Percentiles rank a stretch among this genome's conserved stretches.
These are phyloP conservation scores for Dicrurus megarhynchus DNA, from an alignment of 2,113 vertebrate species.

Conservation along the genomic window DNA sequence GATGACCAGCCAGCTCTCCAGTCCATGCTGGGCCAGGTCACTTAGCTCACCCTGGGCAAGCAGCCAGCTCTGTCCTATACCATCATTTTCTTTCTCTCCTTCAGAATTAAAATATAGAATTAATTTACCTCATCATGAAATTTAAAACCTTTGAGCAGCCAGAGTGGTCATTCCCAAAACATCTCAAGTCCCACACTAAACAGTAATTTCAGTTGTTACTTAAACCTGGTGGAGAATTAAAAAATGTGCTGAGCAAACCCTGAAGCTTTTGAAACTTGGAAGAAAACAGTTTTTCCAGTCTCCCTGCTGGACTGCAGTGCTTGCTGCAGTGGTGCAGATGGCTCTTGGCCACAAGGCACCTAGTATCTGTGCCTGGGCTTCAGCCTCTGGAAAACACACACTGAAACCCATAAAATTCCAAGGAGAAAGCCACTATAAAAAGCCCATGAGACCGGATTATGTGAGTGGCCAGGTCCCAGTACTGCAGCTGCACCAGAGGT, in stretches of 20 bases:
- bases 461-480: background rate
- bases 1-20: background rate
- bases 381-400: background rate
- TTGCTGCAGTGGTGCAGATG: background rate
- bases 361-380: background rate
- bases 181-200: background rate
- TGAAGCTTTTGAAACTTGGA: background rate
- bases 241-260: background rate
- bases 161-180: background rate
- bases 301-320: background rate
- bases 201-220: background rate
- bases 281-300: background rate
- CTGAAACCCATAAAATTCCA: background rate
- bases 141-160: background rate
- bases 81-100: background rate
- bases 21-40: background rate
- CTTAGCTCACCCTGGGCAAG: background rate
- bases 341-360: background rate
- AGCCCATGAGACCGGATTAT: rapidly evolving
- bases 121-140: background rate
- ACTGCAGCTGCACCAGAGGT: background rate
- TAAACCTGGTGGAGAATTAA: background rate
- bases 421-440: background rate
- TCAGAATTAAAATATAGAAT: background rate
- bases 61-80: background rate